Base-by-base conservation (phyloP, 1,140 invertebrate genomes). In the Samia ricini region DNA sequence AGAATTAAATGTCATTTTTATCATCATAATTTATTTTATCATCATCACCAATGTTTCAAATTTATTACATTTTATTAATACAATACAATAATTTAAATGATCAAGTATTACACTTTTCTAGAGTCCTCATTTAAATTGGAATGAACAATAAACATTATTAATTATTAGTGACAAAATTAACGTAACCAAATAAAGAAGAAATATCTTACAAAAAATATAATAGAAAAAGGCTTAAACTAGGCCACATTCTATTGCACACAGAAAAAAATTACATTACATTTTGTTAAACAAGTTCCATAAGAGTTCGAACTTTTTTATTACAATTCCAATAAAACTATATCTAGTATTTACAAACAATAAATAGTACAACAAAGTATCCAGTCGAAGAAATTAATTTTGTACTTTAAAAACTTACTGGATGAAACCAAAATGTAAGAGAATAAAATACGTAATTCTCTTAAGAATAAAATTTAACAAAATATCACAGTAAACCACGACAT, bases 31-130 rank as follows among this genome's bases (percentile, higher is more conserved):
- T 89, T 89, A 88, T 87, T 89, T 88, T 85, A 87, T 86, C 83
- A 78, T 88, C 75, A 85, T 88, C 84, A 87, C 79, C 85, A 88
- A 88, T 87, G 85, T 81, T 83, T 88, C 84, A 83, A 85, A 86
- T 88, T 89, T 79, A 85, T 83, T 88, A 88, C 85, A 88, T 65
- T 85, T 89, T 88, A 87, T 85, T 85, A 77, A 85, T 88, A 88
- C 84, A 84, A 77, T 89, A 89, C 81, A 88, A 89, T 89, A 88
- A 89, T 89, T 88, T 88, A 89, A 88, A 88, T 88, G 87, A 87
- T 83, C 81, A 82, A 79, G 77, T 87, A 82, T 81, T 80, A 81
- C 82, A 88, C 76, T 81, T 79, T 77, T 66, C 81, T 88, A 88
- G 76, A 86, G 76, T 79, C 77, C 80, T 88, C 84, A 86, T 86